These are phyloP conservation scores for Tholera decimalis DNA, from an alignment of 2,888 invertebrate species.

Conservation along the genomic window DNA sequence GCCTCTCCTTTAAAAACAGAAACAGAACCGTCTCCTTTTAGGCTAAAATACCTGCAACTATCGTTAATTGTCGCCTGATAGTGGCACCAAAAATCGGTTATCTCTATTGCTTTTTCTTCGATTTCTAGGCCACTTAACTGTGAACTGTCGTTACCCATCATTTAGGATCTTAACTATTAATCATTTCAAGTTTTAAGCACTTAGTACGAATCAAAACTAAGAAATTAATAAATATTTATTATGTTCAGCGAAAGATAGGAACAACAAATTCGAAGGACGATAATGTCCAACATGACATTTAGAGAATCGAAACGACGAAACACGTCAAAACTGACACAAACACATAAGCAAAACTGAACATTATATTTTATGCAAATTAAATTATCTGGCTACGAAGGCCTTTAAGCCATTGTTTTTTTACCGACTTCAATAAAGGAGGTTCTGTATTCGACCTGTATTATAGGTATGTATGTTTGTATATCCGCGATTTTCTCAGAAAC, in stretches of 20 bases:
- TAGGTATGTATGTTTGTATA: too few species aligned
- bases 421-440: too few species aligned
- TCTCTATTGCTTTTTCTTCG: slow-evolving; percentile 94
- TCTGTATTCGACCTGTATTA: too few species aligned
- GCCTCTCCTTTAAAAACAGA: slow-evolving; percentile 95
- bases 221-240: background rate
- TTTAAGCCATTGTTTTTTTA: background rate
- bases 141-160: slow-evolving; percentile 96
- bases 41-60: slow-evolving; percentile 89
- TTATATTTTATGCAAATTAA: background rate
- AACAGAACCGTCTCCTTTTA: slow-evolving; percentile 91
- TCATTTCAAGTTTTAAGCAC: slow-evolving; percentile 29
- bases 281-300: slow-evolving; percentile 49
- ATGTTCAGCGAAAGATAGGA: slow-evolving; percentile 16
- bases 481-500: too few species aligned
- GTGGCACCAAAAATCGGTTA: slow-evolving; percentile 95
- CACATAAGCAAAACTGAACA: too few species aligned
- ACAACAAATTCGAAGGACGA: slow-evolving; percentile 28
- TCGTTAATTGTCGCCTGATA: slow-evolving; percentile 92
- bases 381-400: background rate
- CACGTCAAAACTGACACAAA: slow-evolving; percentile 16
- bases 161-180: slow-evolving; percentile 56
- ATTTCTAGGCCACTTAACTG: slow-evolving; percentile 94
- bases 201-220: slow-evolving; percentile 13
- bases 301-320: too few species aligned